Evolutionary conservation across 1,140 invertebrate species (phyloP), one percentile per base, ranked within the genome.

Genomic region (Pseudoatta argentina): DNA sequence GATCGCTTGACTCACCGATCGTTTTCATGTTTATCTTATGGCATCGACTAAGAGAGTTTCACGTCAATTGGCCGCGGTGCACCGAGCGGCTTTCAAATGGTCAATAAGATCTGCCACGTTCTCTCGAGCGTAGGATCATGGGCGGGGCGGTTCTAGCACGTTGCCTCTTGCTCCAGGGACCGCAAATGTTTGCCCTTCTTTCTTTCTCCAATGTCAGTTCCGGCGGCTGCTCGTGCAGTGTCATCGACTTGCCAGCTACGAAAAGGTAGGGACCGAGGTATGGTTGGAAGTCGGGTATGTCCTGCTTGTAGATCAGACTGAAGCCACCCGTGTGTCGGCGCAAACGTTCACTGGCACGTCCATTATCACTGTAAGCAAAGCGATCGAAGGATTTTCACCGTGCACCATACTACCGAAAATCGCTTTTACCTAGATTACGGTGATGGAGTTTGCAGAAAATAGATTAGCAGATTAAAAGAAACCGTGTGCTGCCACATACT

Each of bases 301-400:
- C 93, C 91, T 97, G 96, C 89, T 95, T 96, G 92, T 96, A 97
- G 16, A 95, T 95, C 12, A 97, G 90, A 87, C 96, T 96, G 93
- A 97, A 97, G 72, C 95, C 94, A 8, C 97, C 97, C 2, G 96
- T 97, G 96, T 97, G 86, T 97, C 96, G 55, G 96, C 96, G 63
- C 95, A 94, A 55, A 95, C 94, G 91, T 97, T 95, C 30, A 94
- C 81, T 72, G 96, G 95, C 66, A 96, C 93, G 86, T 97, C 97
- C 71, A 97, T 91, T 18, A 97, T 95, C 87, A 97, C 97, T 97
- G 93, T 24, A 95, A 95, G 30, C 71, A 75, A 85, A 57, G 63
- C 48, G 63, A 78, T 44, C 61, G 82, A 77, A 27, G 30, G 48
- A 27, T 85, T 67, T 85, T 51, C 55, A 75, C 1, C 55, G 24